A percentile compares a stretch with the other conserved stretches of the same genome.
These are phyloP conservation scores for Campoletis sonorensis DNA, from an alignment of 1,140 invertebrate species.

Conservation along the genomic window DNA sequence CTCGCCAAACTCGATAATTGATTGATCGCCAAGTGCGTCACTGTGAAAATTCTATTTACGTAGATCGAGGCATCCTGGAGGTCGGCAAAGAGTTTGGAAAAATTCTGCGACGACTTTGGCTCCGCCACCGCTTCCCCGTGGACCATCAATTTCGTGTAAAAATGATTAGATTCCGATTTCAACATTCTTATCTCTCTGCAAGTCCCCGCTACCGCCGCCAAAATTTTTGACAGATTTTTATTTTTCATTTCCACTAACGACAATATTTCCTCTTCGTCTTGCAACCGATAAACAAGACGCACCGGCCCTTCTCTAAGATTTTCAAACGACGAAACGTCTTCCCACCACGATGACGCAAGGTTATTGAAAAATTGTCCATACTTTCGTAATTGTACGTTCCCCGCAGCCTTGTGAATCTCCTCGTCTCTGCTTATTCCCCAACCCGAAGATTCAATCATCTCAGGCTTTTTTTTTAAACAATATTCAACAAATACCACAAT, in stretches of 20 bases:
- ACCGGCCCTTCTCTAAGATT: slow-evolving; percentile 76
- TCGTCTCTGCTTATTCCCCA: slow-evolving; percentile 70
- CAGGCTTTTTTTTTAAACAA: neutral
- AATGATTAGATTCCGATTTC: slow-evolving; percentile 83
- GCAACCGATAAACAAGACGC: slow-evolving; percentile 78
- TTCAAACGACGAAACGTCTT: slow-evolving; percentile 69
- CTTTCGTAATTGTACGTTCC: slow-evolving; percentile 80
- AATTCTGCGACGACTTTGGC: slow-evolving; percentile 59
- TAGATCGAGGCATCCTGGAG: slow-evolving; percentile 75
- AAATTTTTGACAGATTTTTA: slow-evolving; percentile 87
- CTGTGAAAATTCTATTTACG: slow-evolving; percentile 68
- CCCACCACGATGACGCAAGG: slow-evolving; percentile 75
- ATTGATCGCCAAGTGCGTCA: slow-evolving; percentile 66
- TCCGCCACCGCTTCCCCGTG: slow-evolving; percentile 79
- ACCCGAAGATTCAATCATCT: slow-evolving; percentile 69
- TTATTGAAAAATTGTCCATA: slow-evolving; percentile 87
- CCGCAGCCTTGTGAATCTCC: slow-evolving; percentile 77
- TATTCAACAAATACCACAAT: neutral
- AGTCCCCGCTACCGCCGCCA: slow-evolving; percentile 87
- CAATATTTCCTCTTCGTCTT: slow-evolving; percentile 82
- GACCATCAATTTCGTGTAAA: slow-evolving; percentile 79
- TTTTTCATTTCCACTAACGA: slow-evolving; percentile 89
- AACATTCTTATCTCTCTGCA: slow-evolving; percentile 86
- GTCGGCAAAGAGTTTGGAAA: slow-evolving; percentile 66
- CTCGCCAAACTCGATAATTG: slow-evolving; percentile 68